Evolutionary conservation across 2,113 vertebrate genomes (phyloP), one percentile per base, ranked within the genome.

Genomic region (Mormyrus iriodes): DNA sequence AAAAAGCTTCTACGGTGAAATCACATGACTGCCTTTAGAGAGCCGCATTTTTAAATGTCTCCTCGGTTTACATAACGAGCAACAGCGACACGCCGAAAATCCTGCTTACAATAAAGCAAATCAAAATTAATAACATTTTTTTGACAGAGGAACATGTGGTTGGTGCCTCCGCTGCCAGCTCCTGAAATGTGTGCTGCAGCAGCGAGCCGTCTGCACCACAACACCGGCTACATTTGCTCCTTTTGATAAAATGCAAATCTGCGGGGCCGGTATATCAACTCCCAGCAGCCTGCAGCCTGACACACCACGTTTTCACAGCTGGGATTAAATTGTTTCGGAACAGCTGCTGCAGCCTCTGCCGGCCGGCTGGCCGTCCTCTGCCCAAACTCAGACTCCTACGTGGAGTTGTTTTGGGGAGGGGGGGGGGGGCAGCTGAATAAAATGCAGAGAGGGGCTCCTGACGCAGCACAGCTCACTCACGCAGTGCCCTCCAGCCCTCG

Each of bases 211-310:
- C 97, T 99, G 97, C 95, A 96, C 95, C 90, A 94, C 94, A 97
- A 97, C 96, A 96, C 95, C 97, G 95, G 96, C 97, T 97, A 97
- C 97, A 97, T 97, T 98, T 97, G 97, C 97, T 98, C 96, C 97
- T 98, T 98, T 98, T 98, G 97, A 98, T 97, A 97, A 98, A 97
- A 99, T 98, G 97, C 96, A 98, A 98, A 98, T 98, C 95, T 96
- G 95, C 94, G 94, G 51, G 94, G 96, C 95, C 96, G 96, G 96
- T 96, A 95, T 96, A 96, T 96, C 95, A 96, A 97, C 95, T 51
- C 95, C 94, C 94, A 93, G 95, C 96, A 95, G 96, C 96, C 96
- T 94, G 95, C 95, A 95, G 95, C 95, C 96, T 96, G 96, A 96
- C 96, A 96, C 95, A 95, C 95, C 97, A 96, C 97, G 97, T 96